Conservation (phyloP, 2,113 vertebrate genomes). For the Lota lota region DNA sequence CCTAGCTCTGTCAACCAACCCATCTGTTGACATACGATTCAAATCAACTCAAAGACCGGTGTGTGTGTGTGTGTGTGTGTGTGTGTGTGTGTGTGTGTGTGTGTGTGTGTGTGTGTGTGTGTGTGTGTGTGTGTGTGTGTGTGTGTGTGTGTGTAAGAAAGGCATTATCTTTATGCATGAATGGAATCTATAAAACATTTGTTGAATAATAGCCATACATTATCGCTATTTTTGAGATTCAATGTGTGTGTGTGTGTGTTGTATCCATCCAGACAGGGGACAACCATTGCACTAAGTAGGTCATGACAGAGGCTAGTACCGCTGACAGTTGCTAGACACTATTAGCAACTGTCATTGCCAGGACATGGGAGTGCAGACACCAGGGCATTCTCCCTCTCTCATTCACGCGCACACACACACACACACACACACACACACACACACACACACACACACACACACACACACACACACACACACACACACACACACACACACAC, state of each 20-base stretch:
- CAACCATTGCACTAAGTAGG: conserved; percentile 58
- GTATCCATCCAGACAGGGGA: conserved; percentile 40
- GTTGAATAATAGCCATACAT: too few species aligned
- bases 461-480: conserved; percentile 5
- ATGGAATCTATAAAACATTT: too few species aligned
- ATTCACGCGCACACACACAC: conserved; percentile 14
- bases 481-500: conserved; percentile 11
- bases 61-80: conserved; percentile 5
- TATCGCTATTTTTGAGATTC: background rate
- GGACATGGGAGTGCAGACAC: conserved; percentile 57
- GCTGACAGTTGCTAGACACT: conserved; percentile 68
- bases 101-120: background rate
- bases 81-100: conserved; percentile 20
- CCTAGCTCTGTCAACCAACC: conserved; percentile 43
- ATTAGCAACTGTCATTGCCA: conserved; percentile 69
- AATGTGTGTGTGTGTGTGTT: conserved; percentile 19
- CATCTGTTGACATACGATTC: conserved; percentile 50
- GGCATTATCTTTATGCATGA: background rate
- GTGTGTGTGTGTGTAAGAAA: background rate
- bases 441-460: conserved; percentile 20
- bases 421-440: conserved; percentile 27
- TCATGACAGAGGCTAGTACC: conserved; percentile 70
- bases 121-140: background rate
- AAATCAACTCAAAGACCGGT: conserved; percentile 33
- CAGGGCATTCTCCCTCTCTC: conserved; percentile 45